Conservation (phyloP, 2,888 invertebrate species). For the Morpho achilles region DNA sequence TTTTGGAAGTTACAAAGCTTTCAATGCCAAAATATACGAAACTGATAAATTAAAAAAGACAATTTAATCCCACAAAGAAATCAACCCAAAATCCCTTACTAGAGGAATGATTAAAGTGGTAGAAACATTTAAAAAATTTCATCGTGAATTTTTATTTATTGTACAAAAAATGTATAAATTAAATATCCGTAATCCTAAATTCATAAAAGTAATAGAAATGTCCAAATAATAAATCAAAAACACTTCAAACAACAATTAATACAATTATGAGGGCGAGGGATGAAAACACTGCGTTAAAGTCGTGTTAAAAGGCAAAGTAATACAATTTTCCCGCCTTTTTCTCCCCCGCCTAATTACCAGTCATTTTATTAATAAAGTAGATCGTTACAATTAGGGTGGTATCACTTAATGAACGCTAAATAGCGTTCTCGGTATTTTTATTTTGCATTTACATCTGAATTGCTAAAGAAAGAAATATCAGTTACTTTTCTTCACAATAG, state of each 20-base stretch:
- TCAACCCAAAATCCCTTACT: too few relatives aligned
- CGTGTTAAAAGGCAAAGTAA: conserved; percentile 64
- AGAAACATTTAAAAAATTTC: too few relatives aligned
- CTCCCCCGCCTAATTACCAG: conserved; percentile 72
- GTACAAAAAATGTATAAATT: too few relatives aligned
- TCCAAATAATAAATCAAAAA: conserved; percentile 43
- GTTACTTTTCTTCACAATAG: conserved; percentile 13
- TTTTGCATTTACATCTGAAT: conserved; percentile 18
- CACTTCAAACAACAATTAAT: conserved; percentile 66
- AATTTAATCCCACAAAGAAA: too few relatives aligned
- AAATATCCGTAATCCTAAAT: background rate
- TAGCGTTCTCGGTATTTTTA: conserved; percentile 33
- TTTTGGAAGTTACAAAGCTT: too few relatives aligned
- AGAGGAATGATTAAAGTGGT: too few relatives aligned
- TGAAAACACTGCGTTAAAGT: conserved; percentile 63
- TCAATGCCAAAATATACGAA: too few relatives aligned
- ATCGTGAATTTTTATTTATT: too few relatives aligned
- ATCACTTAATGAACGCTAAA: conserved; percentile 40
- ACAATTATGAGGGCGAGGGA: conserved; percentile 65
- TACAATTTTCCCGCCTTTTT: conserved; percentile 71
- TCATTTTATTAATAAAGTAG: conserved; percentile 72
- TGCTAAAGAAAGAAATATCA: conserved; percentile 21
- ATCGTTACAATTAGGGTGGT: conserved; percentile 63
- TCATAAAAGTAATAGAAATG: background rate
- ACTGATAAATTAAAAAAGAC: too few relatives aligned